Conservation (phyloP, 2,797 vertebrate genomes). For the Phylloscopus collybita region DNA sequence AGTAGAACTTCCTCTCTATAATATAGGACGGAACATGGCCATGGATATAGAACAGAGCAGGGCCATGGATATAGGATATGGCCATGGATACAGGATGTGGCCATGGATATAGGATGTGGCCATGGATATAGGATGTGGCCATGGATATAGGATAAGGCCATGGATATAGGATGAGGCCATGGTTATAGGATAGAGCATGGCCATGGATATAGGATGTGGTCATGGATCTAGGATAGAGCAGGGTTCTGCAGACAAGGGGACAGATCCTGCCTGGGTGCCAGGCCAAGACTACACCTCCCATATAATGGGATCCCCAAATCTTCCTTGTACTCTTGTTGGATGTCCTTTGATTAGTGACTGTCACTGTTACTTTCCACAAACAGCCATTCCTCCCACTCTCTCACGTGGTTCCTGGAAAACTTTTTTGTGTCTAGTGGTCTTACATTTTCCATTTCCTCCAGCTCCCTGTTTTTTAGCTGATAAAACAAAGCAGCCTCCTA, state of each 20-base stretch:
- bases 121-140: neutral
- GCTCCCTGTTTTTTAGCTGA: neutral
- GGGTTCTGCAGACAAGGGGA: neutral
- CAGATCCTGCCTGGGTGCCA: neutral
- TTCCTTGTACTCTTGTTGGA: neutral
- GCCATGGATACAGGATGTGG: rapidly evolving
- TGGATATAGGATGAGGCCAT: too few relatives aligned
- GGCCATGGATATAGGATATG: neutral
- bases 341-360: neutral
- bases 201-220: rapidly evolving
- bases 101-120: neutral
- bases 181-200: neutral
- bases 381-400: neutral
- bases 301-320: neutral
- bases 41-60: too few relatives aligned
- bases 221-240: rapidly evolving
- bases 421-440: neutral
- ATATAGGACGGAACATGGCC: too few relatives aligned
- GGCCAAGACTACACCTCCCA: neutral
- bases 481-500: neutral
- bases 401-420: neutral
- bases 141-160: neutral
- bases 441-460: neutral
- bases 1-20: neutral
- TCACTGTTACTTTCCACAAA: neutral